Evolutionary conservation across 37 sponge, comb jelly and placozoan species (phyloP).

Genomic region (Ianthella basta): DNA sequence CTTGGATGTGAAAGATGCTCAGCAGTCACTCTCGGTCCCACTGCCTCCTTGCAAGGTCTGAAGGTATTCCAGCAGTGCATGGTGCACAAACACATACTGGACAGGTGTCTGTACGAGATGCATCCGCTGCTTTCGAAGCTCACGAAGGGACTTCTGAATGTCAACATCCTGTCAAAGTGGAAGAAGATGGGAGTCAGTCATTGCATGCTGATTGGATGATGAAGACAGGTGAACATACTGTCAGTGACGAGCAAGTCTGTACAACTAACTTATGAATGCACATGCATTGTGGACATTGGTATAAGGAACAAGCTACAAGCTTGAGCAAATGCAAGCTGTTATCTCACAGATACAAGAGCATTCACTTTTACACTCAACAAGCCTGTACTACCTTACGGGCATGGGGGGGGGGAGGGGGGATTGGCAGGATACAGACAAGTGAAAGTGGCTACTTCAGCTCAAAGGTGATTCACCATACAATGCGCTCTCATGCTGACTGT

Average conservation of each 20-base stretch:
- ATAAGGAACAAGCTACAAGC: constrained; percentile 3
- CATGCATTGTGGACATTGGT: background rate
- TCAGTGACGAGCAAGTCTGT: too few species aligned
- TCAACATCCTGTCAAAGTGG: constrained; percentile 49
- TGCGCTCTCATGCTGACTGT: too few species aligned
- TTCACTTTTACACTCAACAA: background rate
- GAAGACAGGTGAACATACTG: too few species aligned
- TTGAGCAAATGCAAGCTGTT: background rate
- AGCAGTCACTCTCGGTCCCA: too few species aligned
- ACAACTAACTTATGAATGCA: too few species aligned
- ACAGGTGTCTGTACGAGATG: constrained; percentile 81
- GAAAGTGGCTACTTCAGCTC: too few species aligned
- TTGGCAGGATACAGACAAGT: too few species aligned
- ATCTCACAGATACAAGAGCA: background rate
- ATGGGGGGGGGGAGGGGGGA: too few species aligned
- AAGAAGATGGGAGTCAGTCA: background rate
- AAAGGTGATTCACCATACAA: too few species aligned
- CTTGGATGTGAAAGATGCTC: too few species aligned
- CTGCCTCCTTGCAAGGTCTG: constrained; percentile 27
- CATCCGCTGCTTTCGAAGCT: constrained; percentile 85
- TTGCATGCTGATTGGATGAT: too few species aligned
- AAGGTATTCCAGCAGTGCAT: constrained; percentile 84
- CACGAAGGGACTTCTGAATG: constrained; percentile 46
- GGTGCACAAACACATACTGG: constrained; percentile 92
- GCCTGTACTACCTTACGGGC: too few species aligned